These are phyloP conservation scores for Myoxocephalus aenaeus DNA, from an alignment of 2,797 vertebrate species.

Conservation along the genomic window DNA sequence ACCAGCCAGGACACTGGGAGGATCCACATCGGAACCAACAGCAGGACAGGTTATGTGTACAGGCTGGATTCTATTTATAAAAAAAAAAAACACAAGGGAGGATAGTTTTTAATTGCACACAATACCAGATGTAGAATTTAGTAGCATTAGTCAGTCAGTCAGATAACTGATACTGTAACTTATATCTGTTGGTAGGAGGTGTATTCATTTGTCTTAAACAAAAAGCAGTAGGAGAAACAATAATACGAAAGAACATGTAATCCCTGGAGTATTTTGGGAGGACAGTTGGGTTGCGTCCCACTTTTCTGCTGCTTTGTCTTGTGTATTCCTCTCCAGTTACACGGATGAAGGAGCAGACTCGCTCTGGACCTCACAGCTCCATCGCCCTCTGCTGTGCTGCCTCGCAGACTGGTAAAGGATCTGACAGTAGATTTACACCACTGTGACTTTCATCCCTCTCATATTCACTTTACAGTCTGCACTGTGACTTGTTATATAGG, in stretches of 20 bases:
- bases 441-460: slow-evolving; percentile 48
- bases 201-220: slow-evolving; percentile 15
- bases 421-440: slow-evolving; percentile 41
- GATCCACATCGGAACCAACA: slow-evolving; percentile 38
- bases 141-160: background rate
- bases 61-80: slow-evolving; percentile 34
- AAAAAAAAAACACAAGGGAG: slow-evolving; percentile 6
- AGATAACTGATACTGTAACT: slow-evolving; percentile 8
- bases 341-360: slow-evolving; percentile 53
- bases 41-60: slow-evolving; percentile 75
- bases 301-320: slow-evolving; percentile 80
- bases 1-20: slow-evolving; percentile 30
- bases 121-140: slow-evolving; percentile 3
- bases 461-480: slow-evolving; percentile 36
- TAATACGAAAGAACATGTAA: slow-evolving; percentile 8
- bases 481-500: slow-evolving; percentile 38
- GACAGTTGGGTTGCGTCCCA: slow-evolving; percentile 63
- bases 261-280: slow-evolving; percentile 32
- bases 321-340: slow-evolving; percentile 75
- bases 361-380: slow-evolving; percentile 46
- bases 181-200: background rate
- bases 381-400: slow-evolving; percentile 31
- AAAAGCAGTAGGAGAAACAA: background rate
- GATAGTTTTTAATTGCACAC: slow-evolving; percentile 2
- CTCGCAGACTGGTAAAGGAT: slow-evolving; percentile 52